phyloP scores from a whole-genome alignment of 2,888 invertebrate species.

The Helleia helle region DNA sequence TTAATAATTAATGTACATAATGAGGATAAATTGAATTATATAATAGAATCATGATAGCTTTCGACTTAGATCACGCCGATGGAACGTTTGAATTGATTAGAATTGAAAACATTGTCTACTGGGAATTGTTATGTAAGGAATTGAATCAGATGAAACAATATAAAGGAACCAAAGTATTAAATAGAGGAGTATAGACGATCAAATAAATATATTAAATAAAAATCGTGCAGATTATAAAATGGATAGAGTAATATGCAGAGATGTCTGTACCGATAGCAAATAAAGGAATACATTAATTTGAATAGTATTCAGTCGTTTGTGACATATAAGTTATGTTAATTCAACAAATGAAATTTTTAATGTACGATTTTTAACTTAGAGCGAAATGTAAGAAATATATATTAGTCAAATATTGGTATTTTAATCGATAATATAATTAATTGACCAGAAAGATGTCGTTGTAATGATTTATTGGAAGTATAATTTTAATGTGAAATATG shows the following conservation, averaged over 20 bases:
- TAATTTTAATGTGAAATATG: slow-evolving; percentile 7
- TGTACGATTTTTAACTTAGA: slow-evolving; percentile 3
- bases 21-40: slow-evolving; percentile 41
- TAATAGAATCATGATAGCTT: slow-evolving; percentile 36
- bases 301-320: background rate
- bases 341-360: background rate
- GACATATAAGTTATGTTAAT: background rate
- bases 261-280: background rate
- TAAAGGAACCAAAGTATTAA: slow-evolving; percentile 58
- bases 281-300: background rate
- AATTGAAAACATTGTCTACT: slow-evolving; percentile 11
- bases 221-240: slow-evolving; percentile 13
- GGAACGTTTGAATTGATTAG: slow-evolving; percentile 6
- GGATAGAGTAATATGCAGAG: slow-evolving; percentile 11
- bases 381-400: background rate
- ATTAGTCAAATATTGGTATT: slow-evolving; percentile 1
- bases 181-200: slow-evolving; percentile 18
- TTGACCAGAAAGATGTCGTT: slow-evolving; percentile 1
- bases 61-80: slow-evolving; percentile 24
- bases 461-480: slow-evolving; percentile 7
- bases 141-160: slow-evolving; percentile 49
- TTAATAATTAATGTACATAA: slow-evolving; percentile 57
- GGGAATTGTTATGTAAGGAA: slow-evolving; percentile 60
- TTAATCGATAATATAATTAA: slow-evolving; percentile 4
- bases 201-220: slow-evolving; percentile 17